Percentiles rank a stretch among this genome's conserved stretches.
These are phyloP conservation scores for Augochlora pura DNA, from an alignment of 1,140 invertebrate genomes.

Conservation along the genomic window DNA sequence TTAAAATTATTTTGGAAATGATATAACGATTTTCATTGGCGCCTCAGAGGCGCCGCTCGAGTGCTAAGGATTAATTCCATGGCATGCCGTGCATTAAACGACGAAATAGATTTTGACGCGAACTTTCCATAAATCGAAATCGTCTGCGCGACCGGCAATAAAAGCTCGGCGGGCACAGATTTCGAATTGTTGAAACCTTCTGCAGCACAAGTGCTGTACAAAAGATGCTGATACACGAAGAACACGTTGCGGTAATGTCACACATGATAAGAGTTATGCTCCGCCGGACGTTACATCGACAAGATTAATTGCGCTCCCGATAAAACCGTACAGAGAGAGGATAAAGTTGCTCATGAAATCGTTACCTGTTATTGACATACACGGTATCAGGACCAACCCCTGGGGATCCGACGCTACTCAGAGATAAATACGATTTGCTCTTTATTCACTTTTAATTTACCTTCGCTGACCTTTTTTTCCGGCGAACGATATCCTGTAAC, in stretches of 20 bases:
- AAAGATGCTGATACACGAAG: slow-evolving; percentile 14
- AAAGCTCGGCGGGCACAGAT: no score
- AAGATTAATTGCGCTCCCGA: slow-evolving; percentile 56
- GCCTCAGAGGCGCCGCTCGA: no score
- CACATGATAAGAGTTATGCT: slow-evolving; percentile 41
- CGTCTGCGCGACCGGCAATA: no score
- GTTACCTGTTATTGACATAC: slow-evolving; percentile 50
- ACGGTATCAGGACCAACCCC: slow-evolving; percentile 32
- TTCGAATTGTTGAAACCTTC: not conserved
- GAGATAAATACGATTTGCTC: slow-evolving; percentile 30
- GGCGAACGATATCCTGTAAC: not conserved
- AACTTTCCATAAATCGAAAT: no score
- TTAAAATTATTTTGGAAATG: no score
- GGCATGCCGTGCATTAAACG: no score
- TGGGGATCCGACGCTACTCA: not conserved
- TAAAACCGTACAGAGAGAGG: slow-evolving; percentile 35
- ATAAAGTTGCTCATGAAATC: slow-evolving; percentile 53
- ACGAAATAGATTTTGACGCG: no score
- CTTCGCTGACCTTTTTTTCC: not conserved
- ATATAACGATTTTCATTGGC: no score
- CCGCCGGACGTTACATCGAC: slow-evolving; percentile 39
- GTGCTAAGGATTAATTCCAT: no score
- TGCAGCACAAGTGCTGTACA: not conserved
- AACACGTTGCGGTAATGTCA: slow-evolving; percentile 24
- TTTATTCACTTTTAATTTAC: slow-evolving; percentile 32